Base-by-base conservation (phyloP, 2,797 vertebrate species). In the Australoheros facetus region DNA sequence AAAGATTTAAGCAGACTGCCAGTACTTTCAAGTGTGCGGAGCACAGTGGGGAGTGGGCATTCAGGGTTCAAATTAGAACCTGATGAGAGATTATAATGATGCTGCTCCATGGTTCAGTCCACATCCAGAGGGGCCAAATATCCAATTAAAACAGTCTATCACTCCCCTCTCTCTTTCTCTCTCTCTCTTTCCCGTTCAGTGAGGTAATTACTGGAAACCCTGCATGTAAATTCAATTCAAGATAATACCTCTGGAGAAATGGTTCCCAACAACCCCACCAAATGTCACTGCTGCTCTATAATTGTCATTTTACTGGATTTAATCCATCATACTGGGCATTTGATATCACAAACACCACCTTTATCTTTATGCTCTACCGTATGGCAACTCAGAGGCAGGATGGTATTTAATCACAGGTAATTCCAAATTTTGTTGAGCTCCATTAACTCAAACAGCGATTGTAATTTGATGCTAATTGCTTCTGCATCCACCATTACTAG, bases 101-200 rank as follows among this genome's bases (percentile, higher is more conserved):
- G 88, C 91, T 83, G 82, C 82, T 90, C 88, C 89, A 91, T 88
- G 89, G 90, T 92, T 94, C 92, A 93, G 88, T 93, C 93, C 90
- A 95, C 93, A 94, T 94, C 94, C 95, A 94, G 91, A 94, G 94
- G 94, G 91, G 93, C 92, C 91, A 95, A 94, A 95, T 95, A 93
- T 92, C 94, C 93, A 96, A 95, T 96, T 95, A 96, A 93, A 93
- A 87, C 89, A 81, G 77, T 91, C 85, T 82, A 62, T 90, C 80
- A 56, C 83, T 84, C 82, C 77, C 57, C 66, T 73, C 80, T 83
- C 62, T 84, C 78, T 81, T 62, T 64, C 42, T 85, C 74, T 62
- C 72, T 60, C 74, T 71, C 81, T 73, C 77, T 89, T 76, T 75
- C 55, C 60, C 70, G 26, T 73, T 84, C 80, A 54, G 89, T 87